Conservation (phyloP, 2,113 vertebrate genomes). For the Cyprichromis sp. region DNA sequence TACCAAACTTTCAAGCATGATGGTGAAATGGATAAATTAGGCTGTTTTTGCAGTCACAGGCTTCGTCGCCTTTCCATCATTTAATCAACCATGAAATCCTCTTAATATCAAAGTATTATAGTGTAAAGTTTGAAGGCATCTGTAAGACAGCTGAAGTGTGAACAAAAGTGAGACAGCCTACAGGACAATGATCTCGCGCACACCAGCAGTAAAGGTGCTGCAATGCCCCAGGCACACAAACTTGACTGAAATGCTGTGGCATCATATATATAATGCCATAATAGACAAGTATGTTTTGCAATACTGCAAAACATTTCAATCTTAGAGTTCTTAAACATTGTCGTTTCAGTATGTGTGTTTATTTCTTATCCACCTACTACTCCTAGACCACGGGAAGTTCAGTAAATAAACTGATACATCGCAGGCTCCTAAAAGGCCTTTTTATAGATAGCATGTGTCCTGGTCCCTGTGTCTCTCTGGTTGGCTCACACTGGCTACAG, state of each 20-base stretch:
- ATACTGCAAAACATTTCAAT: too few species aligned
- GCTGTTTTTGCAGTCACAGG: background rate
- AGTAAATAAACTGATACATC: too few species aligned
- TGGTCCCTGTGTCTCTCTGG: too few species aligned
- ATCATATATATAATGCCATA: too few species aligned
- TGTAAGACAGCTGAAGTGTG: background rate
- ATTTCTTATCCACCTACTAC: too few species aligned
- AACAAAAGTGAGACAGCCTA: background rate
- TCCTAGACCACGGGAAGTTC: too few species aligned
- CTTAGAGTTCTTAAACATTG: too few species aligned
- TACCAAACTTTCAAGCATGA: background rate
- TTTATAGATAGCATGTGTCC: too few species aligned
- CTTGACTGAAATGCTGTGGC: background rate
- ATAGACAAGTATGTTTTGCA: too few species aligned
- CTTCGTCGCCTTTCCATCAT: rapidly evolving
- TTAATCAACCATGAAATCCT: background rate
- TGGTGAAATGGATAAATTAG: background rate
- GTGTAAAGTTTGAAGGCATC: background rate
- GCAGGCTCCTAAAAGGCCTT: too few species aligned
- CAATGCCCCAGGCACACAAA: background rate
- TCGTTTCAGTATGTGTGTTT: too few species aligned
- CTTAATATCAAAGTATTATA: background rate
- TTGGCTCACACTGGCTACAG: too few species aligned
- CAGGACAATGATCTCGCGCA: background rate
- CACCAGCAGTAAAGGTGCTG: background rate